Conservation (phyloP, 2,113 vertebrate genomes). For the Callaeas wilsoni region DNA sequence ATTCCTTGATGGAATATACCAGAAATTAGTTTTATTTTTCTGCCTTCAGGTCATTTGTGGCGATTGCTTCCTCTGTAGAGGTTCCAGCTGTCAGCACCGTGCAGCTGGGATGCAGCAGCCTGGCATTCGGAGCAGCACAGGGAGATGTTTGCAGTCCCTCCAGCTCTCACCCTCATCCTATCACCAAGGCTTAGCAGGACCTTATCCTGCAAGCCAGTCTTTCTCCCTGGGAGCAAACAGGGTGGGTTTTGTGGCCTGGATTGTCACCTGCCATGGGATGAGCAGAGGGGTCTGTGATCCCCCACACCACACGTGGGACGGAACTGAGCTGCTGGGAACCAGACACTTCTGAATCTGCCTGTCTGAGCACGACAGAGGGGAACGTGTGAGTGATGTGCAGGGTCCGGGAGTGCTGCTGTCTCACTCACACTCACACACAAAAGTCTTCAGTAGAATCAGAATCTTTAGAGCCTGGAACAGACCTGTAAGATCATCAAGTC, state of each 20-base stretch:
- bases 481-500: accelerated
- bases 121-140: neutral
- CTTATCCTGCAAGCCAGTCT: neutral
- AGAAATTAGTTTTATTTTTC: neutral
- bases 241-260: neutral
- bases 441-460: neutral
- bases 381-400: neutral
- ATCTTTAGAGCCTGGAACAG: neutral
- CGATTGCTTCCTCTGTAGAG: neutral
- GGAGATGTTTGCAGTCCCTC: neutral
- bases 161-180: neutral
- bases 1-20: neutral
- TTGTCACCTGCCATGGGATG: neutral
- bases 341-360: neutral
- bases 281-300: neutral
- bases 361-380: neutral
- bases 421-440: neutral
- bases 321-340: neutral
- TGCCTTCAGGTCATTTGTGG: neutral
- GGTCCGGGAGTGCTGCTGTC: neutral
- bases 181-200: neutral
- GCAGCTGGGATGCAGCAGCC: neutral
- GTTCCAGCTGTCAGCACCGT: neutral
- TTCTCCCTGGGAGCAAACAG: neutral
- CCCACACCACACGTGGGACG: accelerated